These are phyloP conservation scores for Rhinolophus ferrumequinum DNA, from an alignment of 2,113 vertebrate species.

Conservation along the genomic window DNA sequence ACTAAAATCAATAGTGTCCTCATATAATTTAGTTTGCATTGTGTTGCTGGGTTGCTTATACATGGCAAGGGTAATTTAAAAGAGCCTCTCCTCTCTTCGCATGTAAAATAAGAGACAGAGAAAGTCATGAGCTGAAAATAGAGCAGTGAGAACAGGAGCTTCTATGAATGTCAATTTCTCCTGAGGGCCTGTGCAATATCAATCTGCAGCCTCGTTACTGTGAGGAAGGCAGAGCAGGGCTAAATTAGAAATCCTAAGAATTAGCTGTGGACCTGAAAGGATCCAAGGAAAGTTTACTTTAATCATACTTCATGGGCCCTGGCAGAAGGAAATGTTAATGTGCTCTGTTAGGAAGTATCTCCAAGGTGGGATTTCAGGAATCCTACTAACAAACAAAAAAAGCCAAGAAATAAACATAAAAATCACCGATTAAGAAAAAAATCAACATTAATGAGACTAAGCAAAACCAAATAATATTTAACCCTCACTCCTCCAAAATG, in stretches of 20 bases:
- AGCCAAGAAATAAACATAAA: not conserved
- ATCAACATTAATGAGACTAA: not conserved
- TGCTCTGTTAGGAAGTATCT: not conserved
- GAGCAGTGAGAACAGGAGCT: not conserved
- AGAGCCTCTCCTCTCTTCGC: not conserved
- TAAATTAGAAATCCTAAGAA: not conserved
- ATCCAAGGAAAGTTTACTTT: not conserved
- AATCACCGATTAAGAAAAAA: not conserved
- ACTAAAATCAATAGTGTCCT: not conserved
- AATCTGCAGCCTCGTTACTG: not conserved
- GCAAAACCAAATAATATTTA: not conserved
- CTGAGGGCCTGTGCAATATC: too few relatives aligned
- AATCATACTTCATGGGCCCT: not conserved
- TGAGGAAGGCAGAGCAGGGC: rapidly evolving
- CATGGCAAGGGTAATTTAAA: not conserved
- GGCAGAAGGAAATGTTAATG: not conserved
- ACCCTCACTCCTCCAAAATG: not conserved
- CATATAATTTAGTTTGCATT: not conserved
- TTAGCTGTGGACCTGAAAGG: not conserved
- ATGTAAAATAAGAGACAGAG: not conserved
- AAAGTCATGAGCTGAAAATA: not conserved
- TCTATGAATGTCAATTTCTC: not conserved
- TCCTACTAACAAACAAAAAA: too few relatives aligned
- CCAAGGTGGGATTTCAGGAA: not conserved
- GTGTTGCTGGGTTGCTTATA: not conserved